Conservation (phyloP, 1,140 invertebrate species). For the Periplaneta americana region DNA sequence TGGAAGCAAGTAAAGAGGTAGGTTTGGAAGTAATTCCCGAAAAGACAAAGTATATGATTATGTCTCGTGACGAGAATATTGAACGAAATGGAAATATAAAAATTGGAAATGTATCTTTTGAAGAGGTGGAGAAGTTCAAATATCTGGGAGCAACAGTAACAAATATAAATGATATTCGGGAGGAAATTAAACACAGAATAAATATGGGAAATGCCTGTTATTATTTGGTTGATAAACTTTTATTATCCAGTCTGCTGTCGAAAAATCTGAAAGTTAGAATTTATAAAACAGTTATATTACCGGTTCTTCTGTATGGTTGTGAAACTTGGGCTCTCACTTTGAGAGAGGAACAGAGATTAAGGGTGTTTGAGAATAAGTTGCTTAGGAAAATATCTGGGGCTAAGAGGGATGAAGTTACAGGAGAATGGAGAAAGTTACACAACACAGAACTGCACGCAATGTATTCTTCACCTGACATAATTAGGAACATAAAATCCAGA, state of each 20-base stretch:
- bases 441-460: not conserved
- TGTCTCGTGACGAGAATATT: no score
- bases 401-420: not conserved
- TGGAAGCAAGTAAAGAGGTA: no score
- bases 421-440: not conserved
- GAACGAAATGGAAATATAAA: no score
- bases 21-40: no score
- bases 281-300: not conserved
- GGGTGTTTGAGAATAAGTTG: not conserved
- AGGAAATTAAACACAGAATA: not conserved
- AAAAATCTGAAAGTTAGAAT: not conserved
- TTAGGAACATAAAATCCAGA: not conserved
- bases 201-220: no score
- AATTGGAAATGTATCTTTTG: no score
- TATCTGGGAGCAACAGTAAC: no score
- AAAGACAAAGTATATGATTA: no score
- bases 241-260: not conserved
- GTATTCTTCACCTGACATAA: not conserved
- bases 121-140: no score
- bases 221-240: not conserved
- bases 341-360: not conserved
- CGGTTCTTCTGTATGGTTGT: not conserved
- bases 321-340: not conserved
- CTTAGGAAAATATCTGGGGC: not conserved
- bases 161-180: not conserved